Evolutionary conservation across 2,113 vertebrate species (phyloP).

Genomic region (Anoplopoma fimbria): DNA sequence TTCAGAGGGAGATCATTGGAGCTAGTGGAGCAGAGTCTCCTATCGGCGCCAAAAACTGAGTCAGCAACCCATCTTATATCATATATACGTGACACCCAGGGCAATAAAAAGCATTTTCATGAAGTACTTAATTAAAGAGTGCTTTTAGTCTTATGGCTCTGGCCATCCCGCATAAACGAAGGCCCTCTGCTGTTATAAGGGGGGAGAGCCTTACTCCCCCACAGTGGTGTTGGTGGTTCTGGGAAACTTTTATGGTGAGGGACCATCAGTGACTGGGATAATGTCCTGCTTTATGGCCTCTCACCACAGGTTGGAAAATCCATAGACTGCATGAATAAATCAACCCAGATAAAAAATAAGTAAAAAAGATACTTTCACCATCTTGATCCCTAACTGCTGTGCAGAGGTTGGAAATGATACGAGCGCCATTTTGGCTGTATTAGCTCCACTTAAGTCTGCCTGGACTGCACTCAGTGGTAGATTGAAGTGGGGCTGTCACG

Average conservation of each 20-base stretch:
- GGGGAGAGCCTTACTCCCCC: conserved; percentile 49
- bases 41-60: conserved; percentile 20
- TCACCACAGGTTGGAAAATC: conserved; percentile 48
- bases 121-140: conserved; percentile 66
- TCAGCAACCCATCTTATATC: conserved; percentile 30
- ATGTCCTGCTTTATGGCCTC: conserved; percentile 52
- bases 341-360: conserved; percentile 26
- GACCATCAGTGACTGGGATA: conserved; percentile 48
- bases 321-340: conserved; percentile 38
- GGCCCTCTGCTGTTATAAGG: conserved; percentile 50
- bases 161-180: conserved; percentile 60
- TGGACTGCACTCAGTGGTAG: not conserved
- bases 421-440: conserved; percentile 13
- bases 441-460: conserved; percentile 33
- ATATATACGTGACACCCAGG: conserved; percentile 34
- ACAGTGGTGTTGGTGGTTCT: conserved; percentile 42
- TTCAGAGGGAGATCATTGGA: conserved; percentile 22
- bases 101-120: conserved; percentile 60
- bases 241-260: conserved; percentile 52
- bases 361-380: conserved; percentile 30
- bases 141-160: conserved; percentile 31
- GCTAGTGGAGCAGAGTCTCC: conserved; percentile 16
- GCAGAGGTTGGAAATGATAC: conserved; percentile 41
- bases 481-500: conserved; percentile 22
- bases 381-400: conserved; percentile 23